Base-by-base conservation (phyloP, 2,888 invertebrate genomes). In the Drosophila emarginata region DNA sequence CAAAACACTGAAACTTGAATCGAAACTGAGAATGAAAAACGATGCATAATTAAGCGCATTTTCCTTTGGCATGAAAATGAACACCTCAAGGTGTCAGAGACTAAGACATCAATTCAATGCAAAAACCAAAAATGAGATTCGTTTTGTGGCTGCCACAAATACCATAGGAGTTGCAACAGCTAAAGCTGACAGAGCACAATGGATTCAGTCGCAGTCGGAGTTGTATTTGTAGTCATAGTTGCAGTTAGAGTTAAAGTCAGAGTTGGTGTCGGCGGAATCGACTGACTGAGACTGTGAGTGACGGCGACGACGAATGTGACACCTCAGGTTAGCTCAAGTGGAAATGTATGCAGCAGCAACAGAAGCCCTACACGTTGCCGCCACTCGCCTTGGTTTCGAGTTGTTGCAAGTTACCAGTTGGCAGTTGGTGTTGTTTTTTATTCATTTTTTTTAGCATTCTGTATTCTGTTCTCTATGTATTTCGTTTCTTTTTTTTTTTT, bases 61-160 rank as follows among this genome's bases (percentile, higher is more conserved):
- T 82, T 82, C 87, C 68, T 86, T 75, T 84, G 87, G 81, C 87
- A 82, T 79, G 84, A 85, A 84, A 84, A 87, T 79, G 80, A 85
- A 87, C 87, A 84, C 84, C 84, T 84, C 87, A 87, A 84, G 84
- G 84, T 87, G 85, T 58, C 64, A 64, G 53, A 58, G 60, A 45
- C 45, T 18, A 45, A 45, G 45, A 4, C 37, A 71, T 72, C 80
- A 87, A 87, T 87, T 85, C 84, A 84, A 87, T 84, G 86, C 76
- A 71, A 70, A 64, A 65, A 50, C 74, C 70, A 78, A 80, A 80
- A 80, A 80, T 74, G 67, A 76, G 80, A 77, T 78, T 45, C 45
- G 45, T 45, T 45, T 45, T 80, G 77, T 74, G 82, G 62, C 56
- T 66, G 64, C 84, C 87, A 84, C 88, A 87, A 84, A 85, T 85